phyloP scores from a whole-genome alignment of 2,888 invertebrate species.

The Leucophenga maculata region DNA sequence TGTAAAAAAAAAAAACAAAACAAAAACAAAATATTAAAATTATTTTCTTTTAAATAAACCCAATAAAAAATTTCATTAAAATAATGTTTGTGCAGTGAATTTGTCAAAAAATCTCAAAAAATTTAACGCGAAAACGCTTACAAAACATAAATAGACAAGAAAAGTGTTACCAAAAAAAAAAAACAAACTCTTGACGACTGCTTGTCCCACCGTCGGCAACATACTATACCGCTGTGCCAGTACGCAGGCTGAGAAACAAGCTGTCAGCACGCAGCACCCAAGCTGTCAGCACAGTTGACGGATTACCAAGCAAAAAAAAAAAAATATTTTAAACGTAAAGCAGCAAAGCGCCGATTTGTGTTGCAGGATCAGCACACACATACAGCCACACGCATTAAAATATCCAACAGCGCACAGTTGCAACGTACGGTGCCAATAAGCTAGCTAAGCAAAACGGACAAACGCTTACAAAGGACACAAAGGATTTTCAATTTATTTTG shows the following conservation, averaged over 20 bases:
- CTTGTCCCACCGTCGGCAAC: too few species aligned
- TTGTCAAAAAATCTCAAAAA: too few species aligned
- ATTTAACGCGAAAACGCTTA: background rate
- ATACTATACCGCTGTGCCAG: background rate
- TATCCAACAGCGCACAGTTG: background rate
- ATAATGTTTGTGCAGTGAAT: too few species aligned
- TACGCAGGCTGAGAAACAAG: background rate
- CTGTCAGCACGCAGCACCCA: conserved; percentile 3
- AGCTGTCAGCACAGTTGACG: background rate
- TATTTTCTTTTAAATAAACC: too few species aligned
- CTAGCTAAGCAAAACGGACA: background rate
- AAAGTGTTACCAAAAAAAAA: background rate
- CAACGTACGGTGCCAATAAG: background rate
- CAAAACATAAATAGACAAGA: background rate
- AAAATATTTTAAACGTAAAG: too few species aligned
- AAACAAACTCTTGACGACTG: too few species aligned
- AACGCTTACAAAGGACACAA: conserved; percentile 1
- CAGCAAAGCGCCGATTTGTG: too few species aligned
- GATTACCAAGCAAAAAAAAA: background rate
- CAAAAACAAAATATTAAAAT: conserved; percentile 9
- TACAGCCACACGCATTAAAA: background rate
- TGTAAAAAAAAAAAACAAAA: background rate
- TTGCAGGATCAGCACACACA: background rate
- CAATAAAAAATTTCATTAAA: too few species aligned
- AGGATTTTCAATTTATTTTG: conserved; percentile 31